Evolutionary conservation across 2,888 invertebrate species (phyloP), one percentile per base, ranked within the genome.

Genomic region (Perithous albicinctus): DNA sequence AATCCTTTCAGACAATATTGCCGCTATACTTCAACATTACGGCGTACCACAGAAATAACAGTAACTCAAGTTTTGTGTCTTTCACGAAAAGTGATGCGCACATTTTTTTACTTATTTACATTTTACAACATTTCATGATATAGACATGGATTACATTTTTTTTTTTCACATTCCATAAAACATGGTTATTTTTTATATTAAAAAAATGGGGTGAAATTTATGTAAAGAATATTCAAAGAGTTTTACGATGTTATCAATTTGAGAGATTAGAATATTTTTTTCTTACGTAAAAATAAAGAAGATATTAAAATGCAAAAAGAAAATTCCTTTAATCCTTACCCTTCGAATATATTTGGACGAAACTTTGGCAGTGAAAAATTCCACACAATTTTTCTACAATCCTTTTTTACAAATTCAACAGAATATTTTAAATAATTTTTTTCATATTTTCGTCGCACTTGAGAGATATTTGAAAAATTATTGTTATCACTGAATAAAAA

Each of bases 371-470:
- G 5, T 18, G 10, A 10, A 54, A 54, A 70, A 46, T 46, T 46
- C 15, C 41, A 43, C 56, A 20, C 43, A 32, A 46, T 72, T 59
- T 72, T 59, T n/a, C 2, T 59, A n/a, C 1, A 29, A 26, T 4
- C 23, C 38, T 54, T 12, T 5, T 23, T 32, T 20, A 23, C 1
- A n/a, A 48, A 38, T 3, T 56, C 8, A 32, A 32, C 3, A 15
- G 59, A 41, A 10, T 41, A 26, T 41, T 70, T 54, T 26, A 10
- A 32, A 54, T 43, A 12, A 46, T 70, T 43, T n/a, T n/a, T n/a
- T n/a, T 59, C 26, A 70, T 70, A n/a, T 59, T 43, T 29, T 70
- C 20, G 32, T 61, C 15, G 38, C 38, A 29, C 56, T 56, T 2
- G n/a, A 15, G 3, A n/a, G 8, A 15, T 35, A n/a, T 3, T n/a